These are phyloP conservation scores for Heliconius hewitsoni DNA, from an alignment of 1,140 invertebrate species.

Conservation along the genomic window DNA sequence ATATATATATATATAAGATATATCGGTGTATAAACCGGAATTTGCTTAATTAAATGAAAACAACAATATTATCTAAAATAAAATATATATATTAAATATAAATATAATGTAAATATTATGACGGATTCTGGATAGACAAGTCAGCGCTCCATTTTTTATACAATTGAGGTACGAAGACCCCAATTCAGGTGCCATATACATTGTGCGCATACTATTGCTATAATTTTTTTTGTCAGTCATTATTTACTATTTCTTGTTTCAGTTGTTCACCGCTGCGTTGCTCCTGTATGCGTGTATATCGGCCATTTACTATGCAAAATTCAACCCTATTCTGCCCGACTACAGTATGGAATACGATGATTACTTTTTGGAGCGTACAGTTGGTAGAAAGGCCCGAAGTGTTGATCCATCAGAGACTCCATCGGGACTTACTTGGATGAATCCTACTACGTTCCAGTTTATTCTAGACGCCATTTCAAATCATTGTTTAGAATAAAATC, in stretches of 20 bases:
- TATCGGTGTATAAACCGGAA: too few species aligned
- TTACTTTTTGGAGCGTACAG: slow-evolving; percentile 83
- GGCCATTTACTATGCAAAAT: slow-evolving; percentile 92
- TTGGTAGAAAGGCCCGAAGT: slow-evolving; percentile 75
- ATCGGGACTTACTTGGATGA: slow-evolving; percentile 75
- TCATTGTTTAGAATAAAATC: slow-evolving; percentile 52
- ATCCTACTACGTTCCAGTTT: slow-evolving; percentile 71
- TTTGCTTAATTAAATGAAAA: too few species aligned
- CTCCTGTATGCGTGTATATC: slow-evolving; percentile 91
- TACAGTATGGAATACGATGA: slow-evolving; percentile 87
- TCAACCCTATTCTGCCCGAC: slow-evolving; percentile 88
- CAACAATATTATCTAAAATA: too few species aligned
- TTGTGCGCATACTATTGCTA: not conserved
- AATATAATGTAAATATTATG: too few species aligned
- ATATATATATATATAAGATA: too few species aligned
- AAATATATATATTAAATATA: too few species aligned
- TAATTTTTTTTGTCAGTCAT: not conserved
- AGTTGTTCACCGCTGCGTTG: slow-evolving; percentile 89
- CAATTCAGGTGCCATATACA: too few species aligned
- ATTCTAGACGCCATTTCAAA: slow-evolving; percentile 75
- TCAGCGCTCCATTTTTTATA: too few species aligned
- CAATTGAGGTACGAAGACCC: too few species aligned
- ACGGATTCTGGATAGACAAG: too few species aligned
- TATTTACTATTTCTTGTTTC: slow-evolving; percentile 57
- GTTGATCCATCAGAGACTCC: slow-evolving; percentile 61